Conservation (phyloP, 2,113 vertebrate species). For the Mobula hypostoma region DNA sequence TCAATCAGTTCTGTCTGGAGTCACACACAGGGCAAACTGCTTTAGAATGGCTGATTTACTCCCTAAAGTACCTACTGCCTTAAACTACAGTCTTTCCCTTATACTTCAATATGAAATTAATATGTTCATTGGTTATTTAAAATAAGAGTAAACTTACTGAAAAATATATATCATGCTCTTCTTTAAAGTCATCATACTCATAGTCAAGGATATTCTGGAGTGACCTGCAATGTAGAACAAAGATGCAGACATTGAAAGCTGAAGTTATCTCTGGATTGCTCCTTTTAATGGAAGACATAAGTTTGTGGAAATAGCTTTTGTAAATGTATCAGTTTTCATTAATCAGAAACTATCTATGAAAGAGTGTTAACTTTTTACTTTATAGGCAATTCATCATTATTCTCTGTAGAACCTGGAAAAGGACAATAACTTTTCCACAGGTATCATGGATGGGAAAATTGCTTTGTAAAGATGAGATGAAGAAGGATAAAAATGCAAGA, state of each 20-base stretch:
- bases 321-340: background rate
- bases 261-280: background rate
- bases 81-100: background rate
- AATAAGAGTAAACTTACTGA: background rate
- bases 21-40: too few relatives aligned
- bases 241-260: background rate
- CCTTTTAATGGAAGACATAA: background rate
- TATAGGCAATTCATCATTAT: background rate
- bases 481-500: background rate
- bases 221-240: background rate
- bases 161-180: background rate
- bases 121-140: background rate
- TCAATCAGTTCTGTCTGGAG: too few relatives aligned
- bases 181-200: constrained; percentile 19
- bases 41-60: too few relatives aligned
- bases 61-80: background rate
- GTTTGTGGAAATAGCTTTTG: background rate
- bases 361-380: background rate
- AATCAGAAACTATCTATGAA: background rate
- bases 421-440: background rate
- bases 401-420: background rate
- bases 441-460: background rate
- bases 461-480: background rate
- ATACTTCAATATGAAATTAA: background rate
- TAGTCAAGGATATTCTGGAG: constrained; percentile 15